Evolutionary conservation across 2,888 invertebrate genomes (phyloP).

Genomic region (Andrena dorsata): DNA sequence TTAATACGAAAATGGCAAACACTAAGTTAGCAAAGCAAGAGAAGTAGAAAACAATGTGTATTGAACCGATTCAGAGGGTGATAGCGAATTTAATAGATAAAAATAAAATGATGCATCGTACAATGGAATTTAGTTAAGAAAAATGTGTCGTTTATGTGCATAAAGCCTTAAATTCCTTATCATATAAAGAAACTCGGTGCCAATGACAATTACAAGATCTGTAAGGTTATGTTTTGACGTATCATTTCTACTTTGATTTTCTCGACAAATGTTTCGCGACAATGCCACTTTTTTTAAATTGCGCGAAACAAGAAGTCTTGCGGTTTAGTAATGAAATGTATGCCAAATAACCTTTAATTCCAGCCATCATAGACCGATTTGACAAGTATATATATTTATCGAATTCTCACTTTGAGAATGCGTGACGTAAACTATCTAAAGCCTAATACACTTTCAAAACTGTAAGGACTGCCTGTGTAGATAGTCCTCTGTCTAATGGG

Average conservation of each 20-base stretch:
- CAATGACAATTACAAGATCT: constrained; percentile 41
- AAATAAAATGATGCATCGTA: neutral
- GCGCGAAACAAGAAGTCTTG: constrained; percentile 17
- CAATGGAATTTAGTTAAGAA: constrained; percentile 14
- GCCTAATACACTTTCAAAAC: constrained; percentile 18
- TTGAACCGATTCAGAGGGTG: neutral
- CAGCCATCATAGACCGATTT: constrained; percentile 81
- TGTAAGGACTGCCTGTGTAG: neutral
- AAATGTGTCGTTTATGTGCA: neutral
- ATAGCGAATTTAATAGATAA: neutral
- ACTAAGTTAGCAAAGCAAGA: neutral
- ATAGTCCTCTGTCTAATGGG: constrained; percentile 17
- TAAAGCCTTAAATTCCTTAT: too few species aligned
- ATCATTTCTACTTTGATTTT: constrained; percentile 29
- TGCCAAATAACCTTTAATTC: constrained; percentile 83
- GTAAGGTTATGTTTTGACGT: constrained; percentile 69
- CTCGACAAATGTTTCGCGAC: constrained; percentile 1
- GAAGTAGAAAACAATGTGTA: neutral
- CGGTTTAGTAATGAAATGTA: constrained; percentile 57
- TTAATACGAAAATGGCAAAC: too few species aligned
- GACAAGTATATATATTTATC: constrained; percentile 72
- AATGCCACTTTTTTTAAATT: constrained; percentile 38
- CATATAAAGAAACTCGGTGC: constrained; percentile 38
- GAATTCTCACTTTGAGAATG: constrained; percentile 56
- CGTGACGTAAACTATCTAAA: constrained; percentile 64